phyloP scores from a whole-genome alignment of 1,140 invertebrate genomes.

The Hycleus cichorii region DNA sequence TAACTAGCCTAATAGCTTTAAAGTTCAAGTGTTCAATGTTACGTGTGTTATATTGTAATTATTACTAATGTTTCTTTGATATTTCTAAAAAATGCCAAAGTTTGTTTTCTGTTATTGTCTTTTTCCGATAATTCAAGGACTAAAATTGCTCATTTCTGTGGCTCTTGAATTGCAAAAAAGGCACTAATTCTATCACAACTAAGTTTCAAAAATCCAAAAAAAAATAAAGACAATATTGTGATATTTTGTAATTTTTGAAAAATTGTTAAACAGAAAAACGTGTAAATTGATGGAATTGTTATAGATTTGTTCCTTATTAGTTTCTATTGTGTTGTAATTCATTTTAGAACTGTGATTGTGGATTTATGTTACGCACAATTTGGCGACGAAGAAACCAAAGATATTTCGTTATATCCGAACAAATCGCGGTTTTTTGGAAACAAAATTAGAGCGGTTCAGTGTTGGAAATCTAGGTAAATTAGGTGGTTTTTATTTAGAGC shows the following conservation, averaged over 20 bases:
- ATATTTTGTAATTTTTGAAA: conserved; percentile 1
- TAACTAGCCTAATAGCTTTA: conserved; percentile 18
- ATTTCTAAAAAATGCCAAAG: neutral
- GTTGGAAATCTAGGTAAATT: no score
- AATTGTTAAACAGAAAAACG: neutral
- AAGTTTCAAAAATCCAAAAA: no score
- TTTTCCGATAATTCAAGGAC: conserved; percentile 1
- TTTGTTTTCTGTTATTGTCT: neutral
- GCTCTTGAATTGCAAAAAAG: neutral
- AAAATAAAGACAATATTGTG: conserved; percentile 5
- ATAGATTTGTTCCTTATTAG: no score
- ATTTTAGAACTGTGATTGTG: no score
- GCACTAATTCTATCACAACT: neutral
- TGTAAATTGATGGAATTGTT: no score
- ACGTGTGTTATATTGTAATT: conserved; percentile 1
- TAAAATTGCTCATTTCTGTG: conserved; percentile 8
- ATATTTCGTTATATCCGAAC: no score
- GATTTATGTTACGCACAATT: no score
- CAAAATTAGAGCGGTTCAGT: no score
- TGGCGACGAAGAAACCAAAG: no score
- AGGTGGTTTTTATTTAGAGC: no score
- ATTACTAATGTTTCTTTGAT: neutral
- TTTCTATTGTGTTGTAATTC: no score
- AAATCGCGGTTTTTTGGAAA: no score
- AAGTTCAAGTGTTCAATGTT: conserved; percentile 24